Percentiles rank a stretch among this genome's conserved stretches.
Evolutionary conservation across 2,888 invertebrate species (phyloP).

Genomic region (Cataglyphis altisquamis): DNA sequence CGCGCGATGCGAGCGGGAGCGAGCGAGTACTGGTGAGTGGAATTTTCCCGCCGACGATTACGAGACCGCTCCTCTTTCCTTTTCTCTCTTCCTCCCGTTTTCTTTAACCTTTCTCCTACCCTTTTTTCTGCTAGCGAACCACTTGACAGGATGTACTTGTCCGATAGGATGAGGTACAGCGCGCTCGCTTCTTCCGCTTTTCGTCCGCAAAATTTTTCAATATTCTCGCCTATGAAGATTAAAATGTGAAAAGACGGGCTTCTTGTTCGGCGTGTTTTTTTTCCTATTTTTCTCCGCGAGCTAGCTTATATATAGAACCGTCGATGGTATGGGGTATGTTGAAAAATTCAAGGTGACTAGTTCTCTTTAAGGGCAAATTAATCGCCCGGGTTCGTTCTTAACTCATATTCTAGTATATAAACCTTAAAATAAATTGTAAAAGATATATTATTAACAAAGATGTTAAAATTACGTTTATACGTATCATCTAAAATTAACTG

Average conservation of each 20-base stretch:
- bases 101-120: background rate
- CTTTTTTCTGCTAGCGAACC: constrained; percentile 46
- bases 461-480: background rate
- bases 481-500: background rate
- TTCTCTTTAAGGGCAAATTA: constrained; percentile 9
- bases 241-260: constrained; percentile 56
- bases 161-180: constrained; percentile 51
- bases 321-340: constrained; percentile 27
- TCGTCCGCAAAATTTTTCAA: constrained; percentile 55
- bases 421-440: background rate
- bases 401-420: background rate
- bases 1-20: constrained; percentile 52
- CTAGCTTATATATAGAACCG: constrained; percentile 22
- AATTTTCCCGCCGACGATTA: constrained; percentile 55
- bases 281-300: background rate
- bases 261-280: constrained; percentile 23
- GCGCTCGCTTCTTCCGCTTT: constrained; percentile 10
- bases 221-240: constrained; percentile 55
- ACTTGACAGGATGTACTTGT: constrained; percentile 61
- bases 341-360: constrained; percentile 39
- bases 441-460: background rate
- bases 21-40: constrained; percentile 29
- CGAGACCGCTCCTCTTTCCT: constrained; percentile 24
- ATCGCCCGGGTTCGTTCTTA: constrained; percentile 19
- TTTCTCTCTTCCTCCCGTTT: constrained; percentile 6